Conservation (phyloP, 2,888 invertebrate genomes). For the Netelia fuscicornis region DNA sequence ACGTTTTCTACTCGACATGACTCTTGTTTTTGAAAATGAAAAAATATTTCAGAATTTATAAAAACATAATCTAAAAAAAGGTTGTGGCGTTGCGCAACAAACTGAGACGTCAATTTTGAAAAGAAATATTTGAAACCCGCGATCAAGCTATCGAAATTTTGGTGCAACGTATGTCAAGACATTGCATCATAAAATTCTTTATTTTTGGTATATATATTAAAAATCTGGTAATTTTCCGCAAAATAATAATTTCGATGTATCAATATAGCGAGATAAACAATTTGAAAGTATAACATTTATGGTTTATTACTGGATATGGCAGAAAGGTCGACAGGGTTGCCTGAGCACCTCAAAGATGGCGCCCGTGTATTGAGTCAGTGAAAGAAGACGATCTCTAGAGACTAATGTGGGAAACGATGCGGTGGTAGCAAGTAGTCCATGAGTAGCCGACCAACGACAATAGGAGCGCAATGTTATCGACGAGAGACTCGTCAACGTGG, state of each 20-base stretch:
- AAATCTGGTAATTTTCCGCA: too few relatives aligned
- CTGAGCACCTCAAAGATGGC: slow-evolving; percentile 5
- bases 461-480: too few relatives aligned
- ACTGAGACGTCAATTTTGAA: not conserved
- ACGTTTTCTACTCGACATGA: slow-evolving; percentile 17
- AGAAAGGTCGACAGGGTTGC: not conserved
- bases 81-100: not conserved
- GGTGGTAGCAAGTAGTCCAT: too few relatives aligned
- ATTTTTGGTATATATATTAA: not conserved
- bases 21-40: not conserved
- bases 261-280: not conserved
- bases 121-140: slow-evolving; percentile 17
- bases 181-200: not conserved
- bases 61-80: not conserved
- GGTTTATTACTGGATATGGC: not conserved
- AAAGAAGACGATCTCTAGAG: too few relatives aligned
- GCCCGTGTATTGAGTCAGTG: slow-evolving; percentile 16
- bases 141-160: not conserved
- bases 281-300: not conserved
- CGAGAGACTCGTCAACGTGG: too few relatives aligned
- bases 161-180: slow-evolving; percentile 8
- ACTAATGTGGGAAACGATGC: too few relatives aligned
- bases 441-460: too few relatives aligned
- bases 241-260: too few relatives aligned
- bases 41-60: slow-evolving; percentile 7